Evolutionary conservation across 2,888 invertebrate species (phyloP), one percentile per base, ranked within the genome.

Genomic region (Nomada lathburiana): DNA sequence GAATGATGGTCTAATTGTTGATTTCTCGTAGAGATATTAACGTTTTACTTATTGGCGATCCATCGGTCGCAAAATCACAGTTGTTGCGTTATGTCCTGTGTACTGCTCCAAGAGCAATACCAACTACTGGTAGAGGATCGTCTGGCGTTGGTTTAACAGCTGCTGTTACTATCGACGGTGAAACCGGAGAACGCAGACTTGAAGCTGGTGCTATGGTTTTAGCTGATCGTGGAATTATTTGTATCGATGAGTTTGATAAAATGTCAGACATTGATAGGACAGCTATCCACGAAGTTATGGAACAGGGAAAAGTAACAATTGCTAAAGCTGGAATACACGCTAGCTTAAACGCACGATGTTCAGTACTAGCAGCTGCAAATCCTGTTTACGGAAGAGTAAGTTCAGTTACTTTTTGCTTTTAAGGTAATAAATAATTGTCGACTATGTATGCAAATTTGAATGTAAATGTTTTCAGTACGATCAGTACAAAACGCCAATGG

Each of bases 181-280:
- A 99, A 92, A 98, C 98, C 2, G 98, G 98, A 0, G 97, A 97
- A 86, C 94, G 97, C 69, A 96, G 98, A 53, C 93, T 99, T 78
- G 99, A 99, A 94, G 99, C 99, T 0, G 99, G 99, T 84, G 99
- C 99, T 75, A 99, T 99, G 99, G 99, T 99, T n/a, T 94, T 99
- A 53, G 99, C 99, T 0, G 99, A 99, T 94, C 96, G 99, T 79
- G 99, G 99, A 42, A 98, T 99, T 65, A 99, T 99, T 64, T 99
- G 99, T 93, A 96, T 96, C 89, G 98, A 99, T 94, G 99, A 99
- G 94, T 99, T 99, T 94, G 99, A 99, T 95, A 98, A 99, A 95
- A 99, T 99, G 99, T 98, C 98, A 0, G 99, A 99, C 94, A 97
- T 99, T 83, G 99, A 99, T 95, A 96, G 99, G 91, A 99, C 99